phyloP scores from a whole-genome alignment of 2,113 vertebrate genomes.

The Burhinus oedicnemus region DNA sequence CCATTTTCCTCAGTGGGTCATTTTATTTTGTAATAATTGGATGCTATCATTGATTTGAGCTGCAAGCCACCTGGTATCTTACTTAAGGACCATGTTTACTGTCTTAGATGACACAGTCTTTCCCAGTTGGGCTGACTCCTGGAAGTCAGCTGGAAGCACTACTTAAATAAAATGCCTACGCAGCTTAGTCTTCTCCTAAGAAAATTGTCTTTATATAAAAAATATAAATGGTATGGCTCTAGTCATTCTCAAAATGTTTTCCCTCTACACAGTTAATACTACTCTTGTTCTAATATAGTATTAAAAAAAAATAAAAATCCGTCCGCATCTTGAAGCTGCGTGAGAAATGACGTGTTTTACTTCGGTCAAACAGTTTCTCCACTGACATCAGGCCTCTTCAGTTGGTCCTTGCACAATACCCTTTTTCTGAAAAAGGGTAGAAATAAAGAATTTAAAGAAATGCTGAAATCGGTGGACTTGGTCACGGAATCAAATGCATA shows the following conservation, averaged over 20 bases:
- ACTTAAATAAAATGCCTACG: neutral
- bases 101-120: neutral
- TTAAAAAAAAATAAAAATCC: neutral
- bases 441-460: neutral
- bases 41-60: slow-evolving; percentile 78
- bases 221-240: neutral
- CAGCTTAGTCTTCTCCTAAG: neutral
- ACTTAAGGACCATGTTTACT: slow-evolving; percentile 48
- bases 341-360: neutral
- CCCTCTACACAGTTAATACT: neutral
- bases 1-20: slow-evolving; percentile 75
- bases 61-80: slow-evolving; percentile 79
- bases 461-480: neutral
- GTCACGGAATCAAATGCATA: neutral
- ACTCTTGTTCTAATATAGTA: neutral
- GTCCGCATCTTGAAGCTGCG: neutral
- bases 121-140: neutral
- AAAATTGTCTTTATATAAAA: neutral
- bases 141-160: neutral
- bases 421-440: neutral
- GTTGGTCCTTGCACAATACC: neutral
- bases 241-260: neutral
- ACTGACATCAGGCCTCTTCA: neutral
- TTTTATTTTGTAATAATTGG: slow-evolving; percentile 83
- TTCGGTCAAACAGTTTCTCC: neutral